Evolutionary conservation across 2,888 invertebrate species (phyloP), one percentile per base, ranked within the genome.

Genomic region (Glaucopsyche alexis): DNA sequence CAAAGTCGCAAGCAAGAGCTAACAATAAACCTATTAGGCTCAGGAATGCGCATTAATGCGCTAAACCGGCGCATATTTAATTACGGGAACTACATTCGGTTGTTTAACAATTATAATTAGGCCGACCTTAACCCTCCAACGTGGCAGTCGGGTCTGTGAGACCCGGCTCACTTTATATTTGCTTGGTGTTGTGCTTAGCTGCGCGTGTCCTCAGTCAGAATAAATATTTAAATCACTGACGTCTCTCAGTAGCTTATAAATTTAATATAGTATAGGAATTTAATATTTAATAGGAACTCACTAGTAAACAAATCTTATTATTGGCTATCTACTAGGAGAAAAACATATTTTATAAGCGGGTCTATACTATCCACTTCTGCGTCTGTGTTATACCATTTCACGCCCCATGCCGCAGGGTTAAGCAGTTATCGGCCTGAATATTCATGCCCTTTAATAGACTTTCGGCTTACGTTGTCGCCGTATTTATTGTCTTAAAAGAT

Each of bases 381-480:
- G 7, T 38, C 38, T 1, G 29, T 13, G 29, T 60, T 4, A 13
- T 6, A 16, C 11, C 2, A 13, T 13, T 55, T 55, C 19, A 11
- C 9, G 19, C 19, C 55, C 11, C 1, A 52, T 19, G 5, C 29
- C 29, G 13, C 19, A 7, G 60, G 38, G 60, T 71, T 65, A 73
- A 73, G 71, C 70, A 72, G 72, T 74, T 71, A 76, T 73, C 72
- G 60, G 70, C 73, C 70, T 72, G 74, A 77, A 76, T 76, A 76
- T 76, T 76, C 74, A 76, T 74, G 74, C 74, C 73, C 72, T 74
- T 75, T 71, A 75, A 74, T 76, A 73, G 72, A 75, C 74, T 76
- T 75, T 71, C 49, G 71, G 73, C 73, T 75, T 75, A 76, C 55
- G 69, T 72, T 74, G 73, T 72, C 74, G 52, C 52, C 65, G 42